Evolutionary conservation across 1,140 invertebrate species (phyloP), one percentile per base, ranked within the genome.

Genomic region (Sycophila sp.): DNA sequence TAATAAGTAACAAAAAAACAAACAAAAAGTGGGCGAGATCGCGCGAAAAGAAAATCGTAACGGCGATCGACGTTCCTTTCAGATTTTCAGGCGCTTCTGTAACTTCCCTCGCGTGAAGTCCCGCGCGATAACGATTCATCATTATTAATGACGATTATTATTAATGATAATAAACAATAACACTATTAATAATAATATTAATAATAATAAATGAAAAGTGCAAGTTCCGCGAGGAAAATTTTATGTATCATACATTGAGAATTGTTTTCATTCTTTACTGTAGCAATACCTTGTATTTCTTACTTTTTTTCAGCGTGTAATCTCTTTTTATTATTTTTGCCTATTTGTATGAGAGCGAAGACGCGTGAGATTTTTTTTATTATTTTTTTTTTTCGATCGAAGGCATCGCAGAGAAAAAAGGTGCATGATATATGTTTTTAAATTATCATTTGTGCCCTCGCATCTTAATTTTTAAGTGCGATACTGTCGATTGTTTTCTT

Each of bases 151-250:
- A 59, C 65, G 42, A 68, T 68, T 68, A 68, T 68, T 68, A 68
- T 68, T 68, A 68, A 71, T 59, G 59, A 70, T 63, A 70, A 49
- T 59, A 71, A 58, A 71, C 40, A 56, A 71, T 58, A 64, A 53
- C 17, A 53, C 58, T 62, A 69, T 62, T 69, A 69, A 59, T 56
- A 56, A 72, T 63, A 62, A 72, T 59, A 68, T 51, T 59, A 69
- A 69, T 69, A 59, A 60, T 60, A 68, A 59, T 69, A 69, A 71
- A 66, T 69, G 68, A 42, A 69, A 77, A 77, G 64, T 78, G 77
- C 76, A 78, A 79, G 78, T 79, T 78, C 75, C 73, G 70, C 45
- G 67, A 68, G 75, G 56, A 75, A 77, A 51, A 55, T 74, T 78
- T 76, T 73, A 69, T 76, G 69, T 75, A 59, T 69, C 49, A 56